Conservation (phyloP, 2,113 vertebrate genomes). For the Cricetomys ansorgei region DNA sequence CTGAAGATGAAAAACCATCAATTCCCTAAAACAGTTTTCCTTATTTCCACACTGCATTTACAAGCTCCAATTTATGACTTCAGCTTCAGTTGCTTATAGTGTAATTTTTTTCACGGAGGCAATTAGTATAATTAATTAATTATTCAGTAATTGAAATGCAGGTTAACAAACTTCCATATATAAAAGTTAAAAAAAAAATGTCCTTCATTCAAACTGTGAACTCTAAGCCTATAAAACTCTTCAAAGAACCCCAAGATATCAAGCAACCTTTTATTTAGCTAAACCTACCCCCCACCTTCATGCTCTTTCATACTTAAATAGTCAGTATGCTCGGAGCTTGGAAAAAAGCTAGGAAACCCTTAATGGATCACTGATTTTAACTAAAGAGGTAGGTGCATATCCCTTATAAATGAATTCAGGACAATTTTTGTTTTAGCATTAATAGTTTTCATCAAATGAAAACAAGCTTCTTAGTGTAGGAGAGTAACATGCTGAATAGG, state of each 20-base stretch:
- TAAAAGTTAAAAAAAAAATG: conserved; percentile 85
- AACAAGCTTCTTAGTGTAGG: conserved; percentile 83
- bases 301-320: conserved; percentile 90
- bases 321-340: conserved; percentile 89
- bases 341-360: conserved; percentile 87
- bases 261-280: conserved; percentile 92
- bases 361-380: conserved; percentile 91
- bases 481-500: conserved; percentile 79
- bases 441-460: conserved; percentile 87
- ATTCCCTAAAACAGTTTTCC: conserved; percentile 65
- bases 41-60: conserved; percentile 31
- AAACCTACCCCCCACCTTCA: conserved; percentile 90
- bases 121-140: conserved; percentile 90
- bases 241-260: conserved; percentile 91
- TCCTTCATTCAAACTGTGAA: conserved; percentile 88
- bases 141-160: conserved; percentile 87
- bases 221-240: conserved; percentile 92
- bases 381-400: conserved; percentile 87
- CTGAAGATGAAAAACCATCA: conserved; percentile 47
- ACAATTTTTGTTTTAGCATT: conserved; percentile 88
- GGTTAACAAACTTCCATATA: conserved; percentile 89
- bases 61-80: conserved; percentile 75
- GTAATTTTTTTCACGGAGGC: conserved; percentile 82
- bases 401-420: conserved; percentile 86
- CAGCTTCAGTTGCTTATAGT: conserved; percentile 77